Conservation (phyloP, 2,797 vertebrate genomes). For the Tangara arthus region DNA sequence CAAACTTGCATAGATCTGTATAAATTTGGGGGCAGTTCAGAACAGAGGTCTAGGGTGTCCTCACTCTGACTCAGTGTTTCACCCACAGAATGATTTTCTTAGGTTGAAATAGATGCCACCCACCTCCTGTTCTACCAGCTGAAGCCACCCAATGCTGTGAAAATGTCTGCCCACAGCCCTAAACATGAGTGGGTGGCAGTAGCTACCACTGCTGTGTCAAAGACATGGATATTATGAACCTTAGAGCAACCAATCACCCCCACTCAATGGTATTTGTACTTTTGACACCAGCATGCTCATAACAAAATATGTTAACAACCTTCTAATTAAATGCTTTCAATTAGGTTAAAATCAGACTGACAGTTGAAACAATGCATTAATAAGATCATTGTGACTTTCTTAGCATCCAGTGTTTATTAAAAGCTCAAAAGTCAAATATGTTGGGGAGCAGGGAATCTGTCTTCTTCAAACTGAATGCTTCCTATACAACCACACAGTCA, state of each 20-base stretch:
- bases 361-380: not conserved
- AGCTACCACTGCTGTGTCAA: not conserved
- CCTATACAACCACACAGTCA: not conserved
- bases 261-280: not conserved
- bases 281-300: not conserved
- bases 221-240: not conserved
- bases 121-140: not conserved
- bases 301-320: slow-evolving; percentile 7
- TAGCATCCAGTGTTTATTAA: not conserved
- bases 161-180: not conserved
- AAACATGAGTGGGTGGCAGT: not conserved
- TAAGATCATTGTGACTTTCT: slow-evolving; percentile 12
- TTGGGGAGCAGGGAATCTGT: not conserved
- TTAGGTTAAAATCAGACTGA: slow-evolving; percentile 10
- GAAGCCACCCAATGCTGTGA: not conserved
- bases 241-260: not conserved
- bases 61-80: not conserved
- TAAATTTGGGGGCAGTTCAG: not conserved
- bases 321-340: slow-evolving; percentile 57
- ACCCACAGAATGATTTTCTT: not conserved
- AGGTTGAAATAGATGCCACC: not conserved
- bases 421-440: slow-evolving; percentile 9
- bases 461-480: not conserved
- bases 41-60: not conserved
- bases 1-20: not conserved